Conservation (phyloP, 2,797 vertebrate species). For the Sorex maritimensis region DNA sequence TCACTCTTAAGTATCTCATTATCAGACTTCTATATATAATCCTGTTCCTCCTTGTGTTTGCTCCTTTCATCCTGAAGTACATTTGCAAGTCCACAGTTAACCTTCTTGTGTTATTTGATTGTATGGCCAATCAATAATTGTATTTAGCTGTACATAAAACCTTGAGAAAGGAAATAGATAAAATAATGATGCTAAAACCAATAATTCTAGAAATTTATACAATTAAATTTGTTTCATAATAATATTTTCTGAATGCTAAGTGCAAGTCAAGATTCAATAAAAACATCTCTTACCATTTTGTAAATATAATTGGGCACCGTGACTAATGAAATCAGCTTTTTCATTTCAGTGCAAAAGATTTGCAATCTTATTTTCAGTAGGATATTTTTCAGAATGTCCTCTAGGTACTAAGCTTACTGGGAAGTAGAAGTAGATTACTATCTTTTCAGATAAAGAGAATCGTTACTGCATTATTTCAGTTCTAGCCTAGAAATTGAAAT, state of each 20-base stretch:
- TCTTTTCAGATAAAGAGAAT: conserved; percentile 69
- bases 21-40: neutral
- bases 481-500: conserved; percentile 69
- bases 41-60: neutral
- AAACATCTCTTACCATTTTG: conserved; percentile 2
- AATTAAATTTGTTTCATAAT: conserved; percentile 57
- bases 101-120: conserved; percentile 52
- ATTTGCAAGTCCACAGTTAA: conserved; percentile 63
- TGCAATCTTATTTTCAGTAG: conserved; percentile 20
- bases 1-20: neutral
- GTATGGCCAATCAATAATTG: conserved; percentile 7
- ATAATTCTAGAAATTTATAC: neutral
- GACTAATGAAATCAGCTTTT: conserved; percentile 53
- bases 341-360: conserved; percentile 64
- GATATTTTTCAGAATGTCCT: neutral
- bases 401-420: neutral
- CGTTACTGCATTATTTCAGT: conserved; percentile 49
- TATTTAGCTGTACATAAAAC: neutral
- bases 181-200: neutral
- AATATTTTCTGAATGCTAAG: conserved; percentile 58
- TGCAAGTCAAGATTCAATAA: conserved; percentile 44
- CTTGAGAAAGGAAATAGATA: too few relatives aligned
- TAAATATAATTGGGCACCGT: conserved; percentile 38
- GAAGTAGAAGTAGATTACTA: conserved; percentile 25
- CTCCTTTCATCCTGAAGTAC: neutral